These are phyloP conservation scores for Myotis myotis DNA, from an alignment of 2,797 vertebrate species.

Conservation along the genomic window DNA sequence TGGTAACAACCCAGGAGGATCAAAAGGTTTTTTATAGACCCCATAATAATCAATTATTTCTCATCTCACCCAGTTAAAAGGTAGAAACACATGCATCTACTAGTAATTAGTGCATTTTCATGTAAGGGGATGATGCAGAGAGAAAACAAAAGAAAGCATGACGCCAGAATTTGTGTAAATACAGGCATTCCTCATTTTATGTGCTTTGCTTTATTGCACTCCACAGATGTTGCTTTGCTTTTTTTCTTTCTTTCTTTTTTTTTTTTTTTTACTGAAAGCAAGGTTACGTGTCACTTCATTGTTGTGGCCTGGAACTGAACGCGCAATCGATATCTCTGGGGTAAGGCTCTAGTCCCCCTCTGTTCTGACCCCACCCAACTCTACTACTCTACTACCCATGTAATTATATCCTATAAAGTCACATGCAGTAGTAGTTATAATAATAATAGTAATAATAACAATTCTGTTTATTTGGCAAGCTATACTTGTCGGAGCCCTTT, in stretches of 20 bases:
- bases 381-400: background rate
- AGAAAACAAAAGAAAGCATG: background rate
- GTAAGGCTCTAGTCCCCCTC: background rate
- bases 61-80: slow-evolving; percentile 21
- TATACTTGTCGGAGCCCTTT: background rate
- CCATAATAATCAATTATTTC: slow-evolving; percentile 37
- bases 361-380: background rate
- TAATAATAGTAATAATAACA: background rate
- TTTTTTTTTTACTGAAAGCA: background rate
- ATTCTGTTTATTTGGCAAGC: slow-evolving; percentile 40
- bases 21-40: background rate
- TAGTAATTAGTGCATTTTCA: background rate
- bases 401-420: slow-evolving; percentile 40
- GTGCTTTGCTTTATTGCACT: background rate
- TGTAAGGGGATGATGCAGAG: background rate
- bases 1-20: background rate
- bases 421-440: background rate
- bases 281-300: background rate
- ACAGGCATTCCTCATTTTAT: background rate
- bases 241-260: background rate
- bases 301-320: background rate
- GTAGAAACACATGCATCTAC: background rate
- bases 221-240: background rate
- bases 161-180: background rate
- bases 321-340: background rate